phyloP scores from a whole-genome alignment of 2,113 vertebrate genomes.

The Sander lucioperca region DNA sequence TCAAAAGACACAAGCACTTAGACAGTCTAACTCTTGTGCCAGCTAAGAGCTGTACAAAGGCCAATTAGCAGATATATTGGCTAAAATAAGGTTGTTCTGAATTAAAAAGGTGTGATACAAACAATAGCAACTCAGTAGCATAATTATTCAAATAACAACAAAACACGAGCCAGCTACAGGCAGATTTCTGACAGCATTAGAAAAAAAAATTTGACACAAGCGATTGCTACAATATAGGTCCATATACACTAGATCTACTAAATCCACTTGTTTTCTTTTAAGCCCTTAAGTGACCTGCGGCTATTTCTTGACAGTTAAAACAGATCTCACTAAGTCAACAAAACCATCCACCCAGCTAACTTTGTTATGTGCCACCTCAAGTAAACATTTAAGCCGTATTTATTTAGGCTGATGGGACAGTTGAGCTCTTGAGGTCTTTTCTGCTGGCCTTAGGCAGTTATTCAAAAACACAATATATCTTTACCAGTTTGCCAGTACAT shows the following conservation, averaged over 20 bases:
- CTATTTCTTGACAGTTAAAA: not conserved
- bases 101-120: not conserved
- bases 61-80: not conserved
- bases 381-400: not conserved
- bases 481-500: not conserved
- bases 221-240: not conserved
- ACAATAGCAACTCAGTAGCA: not conserved
- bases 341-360: not conserved
- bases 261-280: not conserved
- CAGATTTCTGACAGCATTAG: not conserved
- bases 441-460: not conserved
- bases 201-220: not conserved
- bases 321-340: not conserved
- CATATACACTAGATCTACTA: not conserved
- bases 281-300: not conserved
- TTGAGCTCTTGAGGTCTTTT: not conserved
- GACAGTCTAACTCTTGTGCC: not conserved
- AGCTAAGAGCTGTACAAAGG: not conserved
- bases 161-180: not conserved
- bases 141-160: not conserved
- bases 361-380: not conserved
- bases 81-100: not conserved
- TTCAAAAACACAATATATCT: not conserved
- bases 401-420: not conserved
- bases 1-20: conserved; percentile 1